Percentiles rank a stretch among this genome's conserved stretches.
These are phyloP conservation scores for Pipistrellus pygmaeus DNA, from an alignment of 2,797 vertebrate genomes.

Conservation along the genomic window DNA sequence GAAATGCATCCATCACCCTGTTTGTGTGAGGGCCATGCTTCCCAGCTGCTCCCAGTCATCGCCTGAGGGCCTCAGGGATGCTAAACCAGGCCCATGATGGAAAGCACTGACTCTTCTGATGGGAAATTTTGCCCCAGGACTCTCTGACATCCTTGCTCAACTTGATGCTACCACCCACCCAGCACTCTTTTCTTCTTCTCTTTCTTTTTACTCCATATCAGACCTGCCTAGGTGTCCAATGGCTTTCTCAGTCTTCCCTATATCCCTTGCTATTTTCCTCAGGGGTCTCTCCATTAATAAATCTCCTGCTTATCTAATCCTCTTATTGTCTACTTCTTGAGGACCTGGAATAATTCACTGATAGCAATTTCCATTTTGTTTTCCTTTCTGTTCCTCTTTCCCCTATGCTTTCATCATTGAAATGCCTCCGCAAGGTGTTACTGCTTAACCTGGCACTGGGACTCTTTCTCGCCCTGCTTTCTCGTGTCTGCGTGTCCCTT, in stretches of 20 bases:
- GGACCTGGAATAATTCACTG: not conserved
- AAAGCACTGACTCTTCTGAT: not conserved
- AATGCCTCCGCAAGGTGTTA: not conserved
- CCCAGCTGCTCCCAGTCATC: not conserved
- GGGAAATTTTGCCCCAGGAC: not conserved
- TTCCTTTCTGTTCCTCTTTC: not conserved
- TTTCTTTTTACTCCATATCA: not conserved
- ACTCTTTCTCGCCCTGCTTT: not conserved
- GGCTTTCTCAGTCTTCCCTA: not conserved
- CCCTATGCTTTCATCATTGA: not conserved
- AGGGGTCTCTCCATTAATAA: not conserved
- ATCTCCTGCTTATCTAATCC: not conserved
- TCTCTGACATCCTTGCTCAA: not conserved
- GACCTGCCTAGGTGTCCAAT: not conserved
- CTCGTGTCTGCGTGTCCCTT: not conserved
- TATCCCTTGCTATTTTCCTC: not conserved
- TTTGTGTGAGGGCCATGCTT: not conserved
- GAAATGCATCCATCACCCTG: not conserved
- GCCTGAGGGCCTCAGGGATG: not conserved
- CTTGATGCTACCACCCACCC: not conserved
- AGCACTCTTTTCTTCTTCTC: not conserved
- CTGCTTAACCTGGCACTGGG: not conserved
- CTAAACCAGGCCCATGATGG: not conserved
- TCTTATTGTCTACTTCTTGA: not conserved
- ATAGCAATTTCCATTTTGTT: not conserved